phyloP scores from a whole-genome alignment of 2,113 vertebrate species.

The Psittacara wagleri region DNA sequence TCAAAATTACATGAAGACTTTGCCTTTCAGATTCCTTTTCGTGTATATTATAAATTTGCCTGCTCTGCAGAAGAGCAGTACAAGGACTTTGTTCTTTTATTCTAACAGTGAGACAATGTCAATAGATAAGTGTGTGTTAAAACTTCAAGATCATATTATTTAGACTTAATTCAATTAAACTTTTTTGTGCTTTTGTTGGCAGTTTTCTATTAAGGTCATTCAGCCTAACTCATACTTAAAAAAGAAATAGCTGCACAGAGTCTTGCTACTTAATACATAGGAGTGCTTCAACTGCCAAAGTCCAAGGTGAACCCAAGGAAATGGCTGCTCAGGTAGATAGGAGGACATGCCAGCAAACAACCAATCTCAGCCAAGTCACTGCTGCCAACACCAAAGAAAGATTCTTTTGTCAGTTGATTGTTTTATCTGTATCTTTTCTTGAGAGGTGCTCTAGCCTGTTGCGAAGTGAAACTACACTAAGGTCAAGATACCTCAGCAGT shows the following conservation, averaged over 20 bases:
- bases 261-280: not conserved
- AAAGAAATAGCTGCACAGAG: constrained; percentile 8
- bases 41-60: not conserved
- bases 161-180: constrained; percentile 52
- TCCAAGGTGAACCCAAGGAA: constrained; percentile 39
- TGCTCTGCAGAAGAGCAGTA: constrained; percentile 15
- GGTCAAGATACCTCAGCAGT: not conserved
- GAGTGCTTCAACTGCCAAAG: not conserved
- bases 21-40: not conserved
- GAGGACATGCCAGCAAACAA: not conserved
- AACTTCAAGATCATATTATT: constrained; percentile 52
- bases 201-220: constrained; percentile 37
- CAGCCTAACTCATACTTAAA: not conserved
- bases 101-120: not conserved
- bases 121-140: constrained; percentile 35
- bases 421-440: not conserved
- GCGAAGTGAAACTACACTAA: not conserved
- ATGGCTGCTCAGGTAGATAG: not conserved
- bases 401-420: not conserved
- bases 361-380: not conserved
- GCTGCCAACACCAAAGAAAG: not conserved
- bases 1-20: not conserved
- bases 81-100: constrained; percentile 37
- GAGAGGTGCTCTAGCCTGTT: not conserved
- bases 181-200: constrained; percentile 44